These are phyloP conservation scores for Eurosta solidaginis DNA, from an alignment of 1,140 invertebrate species.

Conservation along the genomic window DNA sequence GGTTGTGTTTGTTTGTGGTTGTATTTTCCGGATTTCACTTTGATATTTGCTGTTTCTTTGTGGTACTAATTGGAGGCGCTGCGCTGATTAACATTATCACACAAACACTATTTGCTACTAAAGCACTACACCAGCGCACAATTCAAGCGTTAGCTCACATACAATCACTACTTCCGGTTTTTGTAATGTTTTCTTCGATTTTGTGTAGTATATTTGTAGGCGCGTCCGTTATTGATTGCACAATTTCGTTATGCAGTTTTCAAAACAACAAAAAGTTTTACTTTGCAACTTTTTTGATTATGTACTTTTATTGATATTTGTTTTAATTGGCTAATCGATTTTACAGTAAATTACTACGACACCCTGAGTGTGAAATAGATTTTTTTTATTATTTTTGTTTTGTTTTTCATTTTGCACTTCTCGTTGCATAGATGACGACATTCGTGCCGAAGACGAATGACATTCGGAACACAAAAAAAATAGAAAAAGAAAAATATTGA, in stretches of 20 bases:
- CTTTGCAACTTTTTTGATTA: background rate
- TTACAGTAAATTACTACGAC: no score
- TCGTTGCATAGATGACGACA: slow-evolving; percentile 13
- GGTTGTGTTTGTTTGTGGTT: background rate
- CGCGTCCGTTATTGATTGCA: background rate
- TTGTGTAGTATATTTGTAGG: background rate
- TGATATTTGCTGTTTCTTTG: background rate
- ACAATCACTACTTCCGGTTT: background rate
- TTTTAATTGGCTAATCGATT: background rate
- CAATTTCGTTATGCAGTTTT: background rate
- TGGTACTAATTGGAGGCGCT: background rate
- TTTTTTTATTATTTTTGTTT: background rate
- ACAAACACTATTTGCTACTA: no score
- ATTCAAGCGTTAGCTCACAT: no score
- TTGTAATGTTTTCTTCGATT: no score
- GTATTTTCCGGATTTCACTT: background rate
- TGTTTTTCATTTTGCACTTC: background rate
- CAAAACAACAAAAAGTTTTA: background rate
- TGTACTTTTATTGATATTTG: background rate
- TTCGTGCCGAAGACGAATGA: background rate
- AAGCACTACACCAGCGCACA: background rate
- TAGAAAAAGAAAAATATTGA: background rate
- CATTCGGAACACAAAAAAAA: background rate
- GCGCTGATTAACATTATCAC: background rate
- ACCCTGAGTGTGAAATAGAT: no score